Conservation (phyloP, 1,140 invertebrate species). For the Schlechtendalia chinensis region DNA sequence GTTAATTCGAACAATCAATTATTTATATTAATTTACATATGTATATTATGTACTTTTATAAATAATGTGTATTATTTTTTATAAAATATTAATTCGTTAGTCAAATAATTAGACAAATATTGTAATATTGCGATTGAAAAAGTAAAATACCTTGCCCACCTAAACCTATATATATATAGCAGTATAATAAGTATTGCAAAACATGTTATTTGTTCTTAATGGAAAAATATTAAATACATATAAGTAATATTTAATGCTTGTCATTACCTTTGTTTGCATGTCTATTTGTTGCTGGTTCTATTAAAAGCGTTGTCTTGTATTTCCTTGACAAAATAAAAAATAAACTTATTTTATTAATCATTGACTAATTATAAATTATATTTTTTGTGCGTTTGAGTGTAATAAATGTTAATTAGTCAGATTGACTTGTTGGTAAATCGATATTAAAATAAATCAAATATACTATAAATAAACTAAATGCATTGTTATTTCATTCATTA, state of each 20-base stretch:
- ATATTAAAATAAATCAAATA: not conserved
- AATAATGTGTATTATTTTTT: too few relatives aligned
- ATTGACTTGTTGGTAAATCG: not conserved
- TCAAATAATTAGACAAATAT: too few relatives aligned
- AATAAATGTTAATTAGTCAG: not conserved
- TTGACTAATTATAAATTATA: not conserved
- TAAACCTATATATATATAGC: too few relatives aligned
- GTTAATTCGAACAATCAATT: too few relatives aligned
- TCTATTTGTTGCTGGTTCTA: not conserved
- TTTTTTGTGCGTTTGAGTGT: too few relatives aligned
- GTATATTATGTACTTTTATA: too few relatives aligned
- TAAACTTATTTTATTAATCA: not conserved
- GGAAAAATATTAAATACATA: constrained; percentile 4
- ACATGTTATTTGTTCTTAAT: not conserved
- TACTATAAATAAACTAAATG: not conserved
- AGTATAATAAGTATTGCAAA: not conserved
- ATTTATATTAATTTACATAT: too few relatives aligned
- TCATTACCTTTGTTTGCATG: constrained; percentile 2
- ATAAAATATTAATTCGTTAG: too few relatives aligned
- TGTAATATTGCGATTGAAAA: too few relatives aligned
- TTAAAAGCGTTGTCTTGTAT: not conserved
- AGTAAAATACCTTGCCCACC: too few relatives aligned
- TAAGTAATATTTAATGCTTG: constrained; percentile 3
- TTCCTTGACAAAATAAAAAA: constrained; percentile 26
- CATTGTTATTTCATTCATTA: too few relatives aligned